A percentile compares a stretch with the other conserved stretches of the same genome.
Conservation (phyloP, 2,888 invertebrate species). For the Drosophila stalkeri region DNA sequence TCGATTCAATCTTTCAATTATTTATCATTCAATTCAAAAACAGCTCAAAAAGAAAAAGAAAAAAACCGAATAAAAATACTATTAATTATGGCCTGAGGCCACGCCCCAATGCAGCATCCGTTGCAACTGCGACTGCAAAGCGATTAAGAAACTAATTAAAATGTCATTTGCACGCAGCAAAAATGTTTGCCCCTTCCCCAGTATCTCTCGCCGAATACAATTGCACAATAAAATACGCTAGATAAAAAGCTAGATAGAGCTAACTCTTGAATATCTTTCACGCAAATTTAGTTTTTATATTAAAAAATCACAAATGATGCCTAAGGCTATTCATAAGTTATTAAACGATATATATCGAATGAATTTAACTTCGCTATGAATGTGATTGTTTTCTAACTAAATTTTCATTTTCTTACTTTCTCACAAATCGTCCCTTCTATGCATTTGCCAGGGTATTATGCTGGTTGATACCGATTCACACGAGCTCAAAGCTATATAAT, state of each 20-base stretch:
- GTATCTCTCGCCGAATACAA: constrained; percentile 7
- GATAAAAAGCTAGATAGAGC: not conserved
- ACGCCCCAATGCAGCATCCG: not conserved
- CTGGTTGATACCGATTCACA: constrained; percentile 15
- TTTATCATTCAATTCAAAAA: constrained; percentile 1
- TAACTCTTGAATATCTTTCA: not conserved
- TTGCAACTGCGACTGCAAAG: constrained; percentile 17
- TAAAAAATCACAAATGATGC: not conserved
- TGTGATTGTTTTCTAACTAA: no score
- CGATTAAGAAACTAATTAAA: constrained; percentile 82
- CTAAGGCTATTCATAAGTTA: not conserved
- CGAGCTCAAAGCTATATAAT: constrained; percentile 54
- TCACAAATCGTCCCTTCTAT: not conserved
- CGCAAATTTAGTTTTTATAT: not conserved
- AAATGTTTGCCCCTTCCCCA: constrained; percentile 12
- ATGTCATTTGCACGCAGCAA: constrained; percentile 70
- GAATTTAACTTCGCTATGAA: not conserved
- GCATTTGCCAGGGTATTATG: not conserved
- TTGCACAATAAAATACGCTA: constrained; percentile 53
- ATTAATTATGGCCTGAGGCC: constrained; percentile 18
- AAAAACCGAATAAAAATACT: no score
- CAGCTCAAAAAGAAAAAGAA: not conserved
- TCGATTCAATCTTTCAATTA: constrained; percentile 2
- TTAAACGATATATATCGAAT: not conserved
- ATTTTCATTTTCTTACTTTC: not conserved